phyloP scores from a whole-genome alignment of 2,113 vertebrate species.

The Tachycineta bicolor region DNA sequence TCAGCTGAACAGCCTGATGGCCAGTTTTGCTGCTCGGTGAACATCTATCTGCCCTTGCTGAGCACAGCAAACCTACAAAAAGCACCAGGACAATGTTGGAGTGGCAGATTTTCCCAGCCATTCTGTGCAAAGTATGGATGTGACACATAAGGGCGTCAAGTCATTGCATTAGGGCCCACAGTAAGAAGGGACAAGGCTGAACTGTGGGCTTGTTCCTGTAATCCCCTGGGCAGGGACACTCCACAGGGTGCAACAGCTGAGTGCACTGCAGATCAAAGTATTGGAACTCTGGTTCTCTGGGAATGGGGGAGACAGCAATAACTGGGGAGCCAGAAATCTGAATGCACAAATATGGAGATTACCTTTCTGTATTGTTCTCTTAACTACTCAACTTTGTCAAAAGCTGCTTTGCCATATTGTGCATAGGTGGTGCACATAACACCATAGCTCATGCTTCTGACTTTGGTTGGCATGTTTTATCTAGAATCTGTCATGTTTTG shows the following conservation, averaged over 20 bases:
- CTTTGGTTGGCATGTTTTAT: slow-evolving; percentile 12
- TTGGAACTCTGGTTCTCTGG: not conserved
- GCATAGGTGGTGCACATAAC: slow-evolving; percentile 9
- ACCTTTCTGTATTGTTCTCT: not conserved
- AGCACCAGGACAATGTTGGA: not conserved
- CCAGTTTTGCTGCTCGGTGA: not conserved
- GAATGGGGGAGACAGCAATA: not conserved
- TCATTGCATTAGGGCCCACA: not conserved
- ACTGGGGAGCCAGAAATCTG: not conserved
- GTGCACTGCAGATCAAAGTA: not conserved
- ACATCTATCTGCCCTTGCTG: slow-evolving; percentile 24
- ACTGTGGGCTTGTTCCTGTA: not conserved
- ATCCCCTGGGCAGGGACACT: not conserved
- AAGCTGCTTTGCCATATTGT: not conserved
- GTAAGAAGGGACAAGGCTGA: not conserved
- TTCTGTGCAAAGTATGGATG: not conserved
- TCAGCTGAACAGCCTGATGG: not conserved
- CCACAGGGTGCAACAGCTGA: not conserved
- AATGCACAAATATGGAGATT: not conserved
- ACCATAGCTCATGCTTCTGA: not conserved
- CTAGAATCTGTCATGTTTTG: not conserved
- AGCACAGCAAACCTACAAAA: not conserved
- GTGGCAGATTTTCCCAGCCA: not conserved
- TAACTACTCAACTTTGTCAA: not conserved
- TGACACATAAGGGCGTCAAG: not conserved